Evolutionary conservation across 2,113 vertebrate species (phyloP).

Genomic region (Pollimyrus isidori): DNA sequence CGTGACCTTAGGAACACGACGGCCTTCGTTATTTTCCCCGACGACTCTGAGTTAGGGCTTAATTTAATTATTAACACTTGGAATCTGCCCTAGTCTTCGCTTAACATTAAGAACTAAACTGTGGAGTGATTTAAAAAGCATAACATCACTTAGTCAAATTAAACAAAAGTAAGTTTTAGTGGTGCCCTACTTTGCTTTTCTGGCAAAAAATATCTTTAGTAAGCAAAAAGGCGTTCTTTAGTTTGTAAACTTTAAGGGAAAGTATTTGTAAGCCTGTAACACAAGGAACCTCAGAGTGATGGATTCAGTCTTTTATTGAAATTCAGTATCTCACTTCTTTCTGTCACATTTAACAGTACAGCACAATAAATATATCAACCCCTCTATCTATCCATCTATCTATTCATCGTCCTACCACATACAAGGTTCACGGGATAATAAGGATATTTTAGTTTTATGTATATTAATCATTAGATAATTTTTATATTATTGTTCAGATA

Average conservation of each 20-base stretch:
- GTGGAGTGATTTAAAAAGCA: background rate
- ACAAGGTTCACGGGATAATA: background rate
- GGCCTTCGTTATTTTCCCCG: slow-evolving; percentile 2
- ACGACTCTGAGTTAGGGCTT: background rate
- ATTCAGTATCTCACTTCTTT: background rate
- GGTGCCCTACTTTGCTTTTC: background rate
- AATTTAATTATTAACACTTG: background rate
- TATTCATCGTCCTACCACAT: background rate
- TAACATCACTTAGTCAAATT: background rate
- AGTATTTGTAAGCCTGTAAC: background rate
- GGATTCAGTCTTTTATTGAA: background rate
- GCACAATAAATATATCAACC: background rate
- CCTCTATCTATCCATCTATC: background rate
- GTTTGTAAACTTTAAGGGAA: background rate
- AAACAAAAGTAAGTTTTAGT: background rate
- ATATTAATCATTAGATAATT: background rate
- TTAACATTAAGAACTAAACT: background rate
- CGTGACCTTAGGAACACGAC: background rate
- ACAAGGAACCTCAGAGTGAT: background rate
- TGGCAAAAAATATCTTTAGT: background rate
- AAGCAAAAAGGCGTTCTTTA: background rate
- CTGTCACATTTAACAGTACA: background rate
- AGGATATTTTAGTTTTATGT: background rate
- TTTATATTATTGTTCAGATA: background rate
- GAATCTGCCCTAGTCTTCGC: background rate